Evolutionary conservation across 1,140 invertebrate species (phyloP).

Genomic region (Anoplolepis gracilipes): DNA sequence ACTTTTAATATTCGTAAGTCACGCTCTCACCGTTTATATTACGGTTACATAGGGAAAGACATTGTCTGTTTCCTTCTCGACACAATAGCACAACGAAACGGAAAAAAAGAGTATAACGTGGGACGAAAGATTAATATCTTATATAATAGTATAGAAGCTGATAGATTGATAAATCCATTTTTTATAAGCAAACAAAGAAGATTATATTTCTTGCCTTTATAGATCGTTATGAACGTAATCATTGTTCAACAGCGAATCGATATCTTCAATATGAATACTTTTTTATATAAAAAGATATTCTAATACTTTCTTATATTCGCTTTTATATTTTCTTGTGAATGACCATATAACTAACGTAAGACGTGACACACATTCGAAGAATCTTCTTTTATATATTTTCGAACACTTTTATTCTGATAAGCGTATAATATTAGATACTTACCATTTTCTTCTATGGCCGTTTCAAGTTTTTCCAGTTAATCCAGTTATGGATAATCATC

Average conservation of each 20-base stretch:
- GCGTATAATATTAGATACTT: not conserved
- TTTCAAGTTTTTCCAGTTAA: not conserved
- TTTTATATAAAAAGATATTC: not conserved
- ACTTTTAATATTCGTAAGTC: slow-evolving; percentile 57
- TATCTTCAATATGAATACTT: not conserved
- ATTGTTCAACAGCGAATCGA: not conserved
- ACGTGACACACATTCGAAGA: not conserved
- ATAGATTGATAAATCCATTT: slow-evolving; percentile 1
- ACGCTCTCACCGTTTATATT: slow-evolving; percentile 48
- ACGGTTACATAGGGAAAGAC: slow-evolving; percentile 3
- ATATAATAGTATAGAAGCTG: not conserved
- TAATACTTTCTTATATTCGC: not conserved
- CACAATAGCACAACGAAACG: not conserved
- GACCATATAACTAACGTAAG: not conserved
- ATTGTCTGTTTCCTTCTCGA: not conserved
- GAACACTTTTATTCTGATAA: not conserved
- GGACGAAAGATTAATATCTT: slow-evolving; percentile 18
- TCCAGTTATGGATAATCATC: not conserved
- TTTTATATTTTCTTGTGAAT: not conserved
- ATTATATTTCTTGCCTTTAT: not conserved
- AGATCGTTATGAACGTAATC: not conserved
- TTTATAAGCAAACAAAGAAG: slow-evolving; percentile 5
- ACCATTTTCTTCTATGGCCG: not conserved
- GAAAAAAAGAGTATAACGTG: not conserved
- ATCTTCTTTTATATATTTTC: slow-evolving; percentile 4